These are phyloP conservation scores for Florisuga fusca DNA, from an alignment of 2,797 vertebrate genomes.

Conservation along the genomic window DNA sequence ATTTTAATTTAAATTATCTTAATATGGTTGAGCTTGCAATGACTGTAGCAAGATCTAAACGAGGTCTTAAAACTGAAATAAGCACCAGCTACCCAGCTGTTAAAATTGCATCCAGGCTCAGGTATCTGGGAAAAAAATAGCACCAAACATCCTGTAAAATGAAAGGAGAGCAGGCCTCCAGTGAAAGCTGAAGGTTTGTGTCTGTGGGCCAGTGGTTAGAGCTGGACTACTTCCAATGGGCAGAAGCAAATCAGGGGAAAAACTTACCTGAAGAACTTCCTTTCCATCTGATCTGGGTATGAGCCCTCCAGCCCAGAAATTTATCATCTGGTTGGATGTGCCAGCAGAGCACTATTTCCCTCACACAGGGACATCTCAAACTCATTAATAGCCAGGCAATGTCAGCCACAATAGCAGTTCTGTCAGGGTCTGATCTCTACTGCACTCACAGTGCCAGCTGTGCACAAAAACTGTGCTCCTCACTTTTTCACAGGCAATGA, in stretches of 20 bases:
- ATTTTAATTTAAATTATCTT: not conserved
- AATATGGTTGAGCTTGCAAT: not conserved
- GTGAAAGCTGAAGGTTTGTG: not conserved
- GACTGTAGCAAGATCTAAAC: not conserved
- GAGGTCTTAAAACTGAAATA: not conserved
- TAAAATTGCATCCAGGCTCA: not conserved
- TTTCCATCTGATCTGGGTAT: not conserved
- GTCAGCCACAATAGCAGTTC: not conserved
- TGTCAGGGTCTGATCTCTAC: not conserved
- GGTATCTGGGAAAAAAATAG: not conserved
- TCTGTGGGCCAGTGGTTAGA: not conserved
- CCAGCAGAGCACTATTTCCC: not conserved
- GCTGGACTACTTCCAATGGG: not conserved
- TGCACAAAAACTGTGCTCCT: not conserved
- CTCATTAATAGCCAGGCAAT: not conserved
- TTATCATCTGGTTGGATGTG: not conserved
- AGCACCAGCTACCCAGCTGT: not conserved
- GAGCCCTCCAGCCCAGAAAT: not conserved
- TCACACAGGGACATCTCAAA: not conserved
- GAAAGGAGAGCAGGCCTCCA: not conserved
- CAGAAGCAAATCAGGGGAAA: not conserved
- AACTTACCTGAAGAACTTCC: not conserved
- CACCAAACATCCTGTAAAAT: not conserved
- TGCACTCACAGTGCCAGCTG: not conserved
- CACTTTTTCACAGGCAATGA: not conserved